Evolutionary conservation across 53 echinoderm and acorn worm genomes (phyloP), one percentile per base, ranked within the genome.

Genomic region (Astropecten irregularis): DNA sequence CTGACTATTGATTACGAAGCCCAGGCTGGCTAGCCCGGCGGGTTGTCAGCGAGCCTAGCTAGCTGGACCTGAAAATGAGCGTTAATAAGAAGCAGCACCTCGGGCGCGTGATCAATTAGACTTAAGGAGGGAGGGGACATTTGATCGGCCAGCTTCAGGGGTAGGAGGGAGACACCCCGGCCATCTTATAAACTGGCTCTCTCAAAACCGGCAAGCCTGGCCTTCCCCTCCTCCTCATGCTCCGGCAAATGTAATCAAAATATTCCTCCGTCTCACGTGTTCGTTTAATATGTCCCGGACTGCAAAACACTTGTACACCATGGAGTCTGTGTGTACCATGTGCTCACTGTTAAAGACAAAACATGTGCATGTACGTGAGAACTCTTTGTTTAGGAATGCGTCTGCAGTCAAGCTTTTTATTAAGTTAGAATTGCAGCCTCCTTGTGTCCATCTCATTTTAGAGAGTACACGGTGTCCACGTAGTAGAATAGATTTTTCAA

Each of bases 71-170:
- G 34, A 47, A 62, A 61, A 79, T 79, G 62, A 79, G 61, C 56
- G 62, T 79, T 79, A 79, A 79, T 79, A 48, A 79, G 79, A 79
- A 26, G 61, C 61, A 61, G 79, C 61, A 79, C 79, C 44, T 9
- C n/a, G 14, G 79, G 79, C 33, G 30, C 3, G 13, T n/a, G 61
- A 79, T 79, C 79, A 79, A 79, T 79, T 46, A 79, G 79, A 62
- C 16, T 25, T 19, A 46, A 22, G 31, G 62, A 79, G 9, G 13
- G 63, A 29, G 30, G 61, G 56, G 76, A 56, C 28, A 76, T 76
- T 76, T 76, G 76, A 76, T 76, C 56, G 58, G 76, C 16, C 20
- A 34, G 47, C 76, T 58, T 58, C 25, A 38, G 76, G 76, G 76
- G 32, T 14, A 14, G 47, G 47, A 14, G 47, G 47, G 47, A 14